phyloP scores from a whole-genome alignment of 2,888 invertebrate genomes.

The Taphrorychus bicolor region DNA sequence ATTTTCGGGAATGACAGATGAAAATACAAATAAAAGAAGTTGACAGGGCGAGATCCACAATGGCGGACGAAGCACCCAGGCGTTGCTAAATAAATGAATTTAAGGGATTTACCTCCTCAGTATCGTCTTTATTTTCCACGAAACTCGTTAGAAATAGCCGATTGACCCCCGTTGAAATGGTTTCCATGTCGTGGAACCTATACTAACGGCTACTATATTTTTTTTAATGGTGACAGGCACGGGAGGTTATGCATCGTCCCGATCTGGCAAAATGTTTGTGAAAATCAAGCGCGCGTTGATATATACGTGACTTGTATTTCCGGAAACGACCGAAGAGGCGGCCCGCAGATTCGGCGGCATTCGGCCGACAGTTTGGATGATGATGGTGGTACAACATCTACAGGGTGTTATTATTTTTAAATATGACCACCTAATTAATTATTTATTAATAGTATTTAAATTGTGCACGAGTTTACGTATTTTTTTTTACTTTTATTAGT shows the following conservation, averaged over 20 bases:
- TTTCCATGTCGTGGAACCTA: slow-evolving; percentile 52
- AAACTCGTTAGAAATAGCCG: slow-evolving; percentile 82
- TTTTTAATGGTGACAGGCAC: slow-evolving; percentile 65
- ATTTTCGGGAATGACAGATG: slow-evolving; percentile 48
- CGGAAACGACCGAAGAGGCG: slow-evolving; percentile 38
- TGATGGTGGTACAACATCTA: neutral
- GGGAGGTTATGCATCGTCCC: slow-evolving; percentile 70
- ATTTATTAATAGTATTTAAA: neutral
- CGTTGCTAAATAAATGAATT: slow-evolving; percentile 58
- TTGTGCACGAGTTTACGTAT: no score
- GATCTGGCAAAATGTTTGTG: slow-evolving; percentile 61
- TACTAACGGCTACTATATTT: slow-evolving; percentile 62
- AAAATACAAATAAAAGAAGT: slow-evolving; percentile 56
- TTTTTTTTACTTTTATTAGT: neutral
- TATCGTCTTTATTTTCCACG: slow-evolving; percentile 89
- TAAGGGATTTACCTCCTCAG: slow-evolving; percentile 81
- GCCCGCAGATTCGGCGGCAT: neutral
- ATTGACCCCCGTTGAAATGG: slow-evolving; percentile 62
- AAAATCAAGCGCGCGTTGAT: slow-evolving; percentile 61
- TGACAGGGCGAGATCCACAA: slow-evolving; percentile 61
- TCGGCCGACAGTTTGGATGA: neutral
- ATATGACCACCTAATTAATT: neutral
- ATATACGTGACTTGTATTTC: slow-evolving; percentile 53
- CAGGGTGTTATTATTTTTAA: neutral
- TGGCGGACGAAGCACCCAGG: slow-evolving; percentile 65